phyloP scores from a whole-genome alignment of 2,888 invertebrate species.

The Andrena hattorfiana region DNA sequence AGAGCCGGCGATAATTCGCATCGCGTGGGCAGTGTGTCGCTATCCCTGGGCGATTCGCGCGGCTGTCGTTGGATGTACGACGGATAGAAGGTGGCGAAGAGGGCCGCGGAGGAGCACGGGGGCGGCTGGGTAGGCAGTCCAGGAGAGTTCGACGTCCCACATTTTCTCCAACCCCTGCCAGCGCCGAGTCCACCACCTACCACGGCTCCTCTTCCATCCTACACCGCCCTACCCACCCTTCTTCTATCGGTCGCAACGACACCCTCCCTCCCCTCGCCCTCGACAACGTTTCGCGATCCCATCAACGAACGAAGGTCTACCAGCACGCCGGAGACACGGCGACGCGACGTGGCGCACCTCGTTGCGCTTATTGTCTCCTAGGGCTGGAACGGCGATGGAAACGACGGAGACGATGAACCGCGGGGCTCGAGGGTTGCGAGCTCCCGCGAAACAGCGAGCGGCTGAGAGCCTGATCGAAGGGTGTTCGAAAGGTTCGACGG shows the following conservation, averaged over 20 bases:
- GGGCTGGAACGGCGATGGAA: constrained; percentile 12
- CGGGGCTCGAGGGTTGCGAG: neutral
- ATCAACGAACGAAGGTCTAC: constrained; percentile 72
- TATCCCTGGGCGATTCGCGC: constrained; percentile 30
- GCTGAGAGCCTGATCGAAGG: neutral
- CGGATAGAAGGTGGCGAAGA: constrained; percentile 9
- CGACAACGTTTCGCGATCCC: constrained; percentile 65
- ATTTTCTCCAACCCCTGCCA: constrained; percentile 74
- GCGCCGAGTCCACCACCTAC: constrained; percentile 51
- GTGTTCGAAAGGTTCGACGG: neutral
- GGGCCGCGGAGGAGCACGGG: constrained; percentile 18
- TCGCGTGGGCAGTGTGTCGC: constrained; percentile 21
- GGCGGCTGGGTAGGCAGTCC: constrained; percentile 66
- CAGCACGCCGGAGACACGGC: constrained; percentile 51
- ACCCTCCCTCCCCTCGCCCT: neutral
- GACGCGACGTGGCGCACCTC: constrained; percentile 67
- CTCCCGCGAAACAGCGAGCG: neutral
- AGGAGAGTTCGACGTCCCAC: constrained; percentile 80
- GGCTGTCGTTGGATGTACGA: constrained; percentile 14
- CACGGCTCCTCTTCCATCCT: constrained; percentile 44
- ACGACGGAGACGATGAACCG: constrained; percentile 45
- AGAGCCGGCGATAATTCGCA: neutral
- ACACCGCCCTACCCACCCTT: constrained; percentile 23
- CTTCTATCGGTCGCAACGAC: constrained; percentile 20
- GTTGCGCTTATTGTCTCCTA: constrained; percentile 76